phyloP scores from a whole-genome alignment of 1,140 invertebrate genomes.

The Bombus terrestris region DNA sequence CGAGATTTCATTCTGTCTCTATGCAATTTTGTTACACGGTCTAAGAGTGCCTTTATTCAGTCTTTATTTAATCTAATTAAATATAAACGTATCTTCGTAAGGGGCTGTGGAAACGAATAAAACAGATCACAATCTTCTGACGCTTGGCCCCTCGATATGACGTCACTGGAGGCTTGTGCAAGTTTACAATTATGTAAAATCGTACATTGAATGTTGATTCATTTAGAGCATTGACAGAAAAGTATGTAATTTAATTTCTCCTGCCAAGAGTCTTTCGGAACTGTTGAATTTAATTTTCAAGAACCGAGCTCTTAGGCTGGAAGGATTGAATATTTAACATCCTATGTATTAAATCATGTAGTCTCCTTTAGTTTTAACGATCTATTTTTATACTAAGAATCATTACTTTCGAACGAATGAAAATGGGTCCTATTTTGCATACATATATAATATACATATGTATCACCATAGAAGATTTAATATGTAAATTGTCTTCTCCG shows the following conservation, averaged over 20 bases:
- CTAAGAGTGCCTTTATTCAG: constrained; percentile 61
- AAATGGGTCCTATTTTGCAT: constrained; percentile 48
- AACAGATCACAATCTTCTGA: constrained; percentile 43
- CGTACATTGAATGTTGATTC: constrained; percentile 9
- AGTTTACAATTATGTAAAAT: background rate
- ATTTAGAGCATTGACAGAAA: background rate
- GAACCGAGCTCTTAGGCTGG: background rate
- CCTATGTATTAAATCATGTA: constrained; percentile 31
- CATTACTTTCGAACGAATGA: constrained; percentile 15
- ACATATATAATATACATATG: constrained; percentile 8
- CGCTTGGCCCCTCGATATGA: constrained; percentile 24
- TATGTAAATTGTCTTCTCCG: background rate
- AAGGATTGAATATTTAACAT: constrained; percentile 5
- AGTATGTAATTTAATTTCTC: background rate
- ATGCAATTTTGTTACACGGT: constrained; percentile 33
- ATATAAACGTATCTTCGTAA: constrained; percentile 6
- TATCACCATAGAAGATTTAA: constrained; percentile 1
- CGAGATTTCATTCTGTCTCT: background rate
- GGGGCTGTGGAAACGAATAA: constrained; percentile 5
- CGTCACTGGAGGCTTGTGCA: background rate
- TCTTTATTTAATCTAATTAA: constrained; percentile 23
- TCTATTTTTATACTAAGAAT: constrained; percentile 53
- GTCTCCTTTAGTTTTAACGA: constrained; percentile 43
- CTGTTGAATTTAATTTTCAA: background rate
- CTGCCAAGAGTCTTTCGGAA: background rate